Conservation (phyloP, 1,140 invertebrate genomes). For the Heliconius congener region DNA sequence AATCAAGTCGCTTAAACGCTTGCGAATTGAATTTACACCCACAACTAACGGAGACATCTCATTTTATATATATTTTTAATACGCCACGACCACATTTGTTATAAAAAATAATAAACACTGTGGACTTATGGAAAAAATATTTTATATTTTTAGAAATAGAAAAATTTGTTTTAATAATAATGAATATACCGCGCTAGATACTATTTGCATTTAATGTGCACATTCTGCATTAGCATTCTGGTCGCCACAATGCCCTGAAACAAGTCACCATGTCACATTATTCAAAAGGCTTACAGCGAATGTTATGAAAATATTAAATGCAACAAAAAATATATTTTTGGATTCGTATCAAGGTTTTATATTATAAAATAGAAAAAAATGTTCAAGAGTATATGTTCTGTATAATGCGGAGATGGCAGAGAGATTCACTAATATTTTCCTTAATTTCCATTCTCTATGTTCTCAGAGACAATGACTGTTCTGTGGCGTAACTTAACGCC, state of each 20-base stretch:
- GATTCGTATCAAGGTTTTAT: background rate
- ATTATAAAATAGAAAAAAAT: too few relatives aligned
- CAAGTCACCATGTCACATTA: constrained; percentile 4
- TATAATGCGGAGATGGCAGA: too few relatives aligned
- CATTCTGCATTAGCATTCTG: background rate
- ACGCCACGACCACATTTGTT: too few relatives aligned
- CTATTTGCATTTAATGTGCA: background rate
- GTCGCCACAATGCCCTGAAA: background rate
- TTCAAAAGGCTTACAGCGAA: background rate
- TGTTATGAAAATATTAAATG: constrained; percentile 6
- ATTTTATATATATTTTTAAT: too few relatives aligned
- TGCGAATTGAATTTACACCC: too few relatives aligned
- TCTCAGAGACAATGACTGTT: too few relatives aligned
- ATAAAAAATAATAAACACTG: background rate
- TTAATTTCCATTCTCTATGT: too few relatives aligned
- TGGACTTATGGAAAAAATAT: background rate
- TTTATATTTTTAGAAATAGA: too few relatives aligned
- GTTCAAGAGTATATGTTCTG: background rate
- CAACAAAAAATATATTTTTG: background rate
- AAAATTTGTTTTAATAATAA: constrained; percentile 1
- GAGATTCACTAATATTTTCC: too few relatives aligned
- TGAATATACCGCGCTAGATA: background rate
- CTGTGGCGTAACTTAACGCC: too few relatives aligned
- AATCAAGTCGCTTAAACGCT: too few relatives aligned
- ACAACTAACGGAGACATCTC: too few relatives aligned